Evolutionary conservation across 1,140 invertebrate genomes (phyloP).

Genomic region (Halyomorpha halys): DNA sequence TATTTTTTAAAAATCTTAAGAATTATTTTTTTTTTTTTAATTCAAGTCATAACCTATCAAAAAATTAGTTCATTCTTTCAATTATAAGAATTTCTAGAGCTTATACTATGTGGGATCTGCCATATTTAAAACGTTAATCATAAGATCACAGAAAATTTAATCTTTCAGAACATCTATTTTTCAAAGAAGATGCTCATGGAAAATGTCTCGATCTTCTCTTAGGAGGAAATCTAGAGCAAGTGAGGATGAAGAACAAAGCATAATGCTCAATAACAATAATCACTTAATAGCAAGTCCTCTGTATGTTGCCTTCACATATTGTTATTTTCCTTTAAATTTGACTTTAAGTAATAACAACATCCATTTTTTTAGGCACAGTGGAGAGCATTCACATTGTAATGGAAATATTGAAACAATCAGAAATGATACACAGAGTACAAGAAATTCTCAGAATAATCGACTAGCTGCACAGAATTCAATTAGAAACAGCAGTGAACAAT

Average conservation of each 20-base stretch:
- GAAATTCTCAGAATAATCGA: constrained; percentile 44
- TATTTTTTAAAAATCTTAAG: too few species aligned
- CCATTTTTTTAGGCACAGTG: constrained; percentile 37
- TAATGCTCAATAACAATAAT: constrained; percentile 50
- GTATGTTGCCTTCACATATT: constrained; percentile 22
- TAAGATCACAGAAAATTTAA: too few species aligned
- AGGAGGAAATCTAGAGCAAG: constrained; percentile 45
- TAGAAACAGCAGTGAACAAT: constrained; percentile 32
- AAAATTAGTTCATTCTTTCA: too few species aligned
- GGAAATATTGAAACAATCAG: constrained; percentile 47
- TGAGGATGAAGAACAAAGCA: constrained; percentile 39
- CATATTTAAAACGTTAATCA: too few species aligned
- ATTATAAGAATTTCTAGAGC: too few species aligned
- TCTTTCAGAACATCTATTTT: constrained; percentile 38
- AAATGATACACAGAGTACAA: constrained; percentile 56
- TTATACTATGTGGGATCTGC: too few species aligned
- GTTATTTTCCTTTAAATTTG: background rate
- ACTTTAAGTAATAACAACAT: background rate
- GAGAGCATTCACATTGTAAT: constrained; percentile 61
- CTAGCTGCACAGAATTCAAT: constrained; percentile 64
- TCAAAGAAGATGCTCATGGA: constrained; percentile 57
- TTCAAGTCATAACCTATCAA: too few species aligned
- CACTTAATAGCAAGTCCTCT: constrained; percentile 28
- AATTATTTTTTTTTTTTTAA: too few species aligned
- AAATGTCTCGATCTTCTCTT: constrained; percentile 52